Conservation (phyloP, 1,140 invertebrate species). For the Musca vetustissima region DNA sequence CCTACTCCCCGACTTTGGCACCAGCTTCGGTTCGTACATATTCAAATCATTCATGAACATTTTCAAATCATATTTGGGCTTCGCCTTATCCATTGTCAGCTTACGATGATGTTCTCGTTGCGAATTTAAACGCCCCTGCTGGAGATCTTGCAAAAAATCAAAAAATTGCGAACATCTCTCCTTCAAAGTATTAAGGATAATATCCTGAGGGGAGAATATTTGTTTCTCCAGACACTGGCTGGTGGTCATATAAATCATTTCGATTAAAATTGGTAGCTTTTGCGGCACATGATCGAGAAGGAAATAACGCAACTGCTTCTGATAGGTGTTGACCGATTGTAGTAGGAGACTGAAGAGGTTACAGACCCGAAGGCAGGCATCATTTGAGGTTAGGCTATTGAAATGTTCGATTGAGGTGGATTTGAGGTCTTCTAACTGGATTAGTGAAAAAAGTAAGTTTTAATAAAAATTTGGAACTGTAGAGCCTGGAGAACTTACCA, state of each 20-base stretch:
- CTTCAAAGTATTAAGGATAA: conserved; percentile 43
- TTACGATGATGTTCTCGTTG: conserved; percentile 32
- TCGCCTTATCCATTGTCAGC: conserved; percentile 21
- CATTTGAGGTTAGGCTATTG: conserved; percentile 42
- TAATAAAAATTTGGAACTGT: neutral
- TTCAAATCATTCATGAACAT: conserved; percentile 49
- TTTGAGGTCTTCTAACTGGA: conserved; percentile 40
- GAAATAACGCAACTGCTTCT: conserved; percentile 44
- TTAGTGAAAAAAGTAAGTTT: too few species aligned
- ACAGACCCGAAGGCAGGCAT: conserved; percentile 42
- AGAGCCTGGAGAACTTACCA: conserved; percentile 27
- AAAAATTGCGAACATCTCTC: conserved; percentile 44
- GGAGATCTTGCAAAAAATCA: conserved; percentile 45
- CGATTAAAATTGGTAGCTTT: conserved; percentile 45
- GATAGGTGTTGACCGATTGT: conserved; percentile 38
- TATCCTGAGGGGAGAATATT: conserved; percentile 41
- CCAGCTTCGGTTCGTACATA: conserved; percentile 44
- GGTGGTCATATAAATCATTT: conserved; percentile 46
- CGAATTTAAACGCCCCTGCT: conserved; percentile 41
- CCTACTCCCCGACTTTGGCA: conserved; percentile 29
- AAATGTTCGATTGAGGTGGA: conserved; percentile 33
- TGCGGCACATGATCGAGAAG: conserved; percentile 48
- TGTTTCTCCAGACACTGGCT: conserved; percentile 45
- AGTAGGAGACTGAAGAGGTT: conserved; percentile 38
- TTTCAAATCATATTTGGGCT: conserved; percentile 44